These are phyloP conservation scores for Spodoptera frugiperda DNA, from an alignment of 1,140 invertebrate genomes.

Conservation along the genomic window DNA sequence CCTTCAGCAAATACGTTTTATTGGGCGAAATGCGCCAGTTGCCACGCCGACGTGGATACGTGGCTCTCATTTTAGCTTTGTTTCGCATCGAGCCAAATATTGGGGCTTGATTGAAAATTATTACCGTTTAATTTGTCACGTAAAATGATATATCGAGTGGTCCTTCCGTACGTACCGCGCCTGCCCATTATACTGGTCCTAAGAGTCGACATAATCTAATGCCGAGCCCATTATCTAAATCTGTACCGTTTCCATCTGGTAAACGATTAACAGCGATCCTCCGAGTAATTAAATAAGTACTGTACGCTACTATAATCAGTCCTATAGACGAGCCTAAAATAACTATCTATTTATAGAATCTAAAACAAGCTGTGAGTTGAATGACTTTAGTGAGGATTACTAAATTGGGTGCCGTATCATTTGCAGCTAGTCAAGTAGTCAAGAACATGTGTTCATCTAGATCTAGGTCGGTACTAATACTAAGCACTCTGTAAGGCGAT, in stretches of 20 bases:
- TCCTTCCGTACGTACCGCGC: neutral
- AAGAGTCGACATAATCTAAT: neutral
- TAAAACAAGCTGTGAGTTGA: conserved; percentile 11
- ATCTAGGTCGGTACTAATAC: conserved; percentile 17
- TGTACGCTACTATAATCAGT: neutral
- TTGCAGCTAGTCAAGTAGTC: conserved; percentile 20
- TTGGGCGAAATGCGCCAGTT: conserved; percentile 37
- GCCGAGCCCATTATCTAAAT: neutral
- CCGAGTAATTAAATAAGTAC: neutral
- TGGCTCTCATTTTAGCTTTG: conserved; percentile 15
- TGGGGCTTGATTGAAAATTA: conserved; percentile 29
- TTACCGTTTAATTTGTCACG: conserved; percentile 22
- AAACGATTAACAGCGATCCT: neutral
- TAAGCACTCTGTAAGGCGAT: conserved; percentile 2
- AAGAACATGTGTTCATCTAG: neutral
- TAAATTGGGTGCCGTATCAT: conserved; percentile 24
- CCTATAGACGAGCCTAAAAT: neutral
- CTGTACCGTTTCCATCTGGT: neutral
- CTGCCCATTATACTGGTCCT: neutral
- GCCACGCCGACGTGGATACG: conserved; percentile 26
- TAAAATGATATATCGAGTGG: neutral
- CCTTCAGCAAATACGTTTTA: conserved; percentile 45
- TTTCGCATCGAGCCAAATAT: conserved; percentile 13
- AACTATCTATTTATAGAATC: conserved; percentile 9
- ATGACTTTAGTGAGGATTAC: conserved; percentile 20